phyloP scores from a whole-genome alignment of 2,888 invertebrate species.

The Graphium colonna region DNA sequence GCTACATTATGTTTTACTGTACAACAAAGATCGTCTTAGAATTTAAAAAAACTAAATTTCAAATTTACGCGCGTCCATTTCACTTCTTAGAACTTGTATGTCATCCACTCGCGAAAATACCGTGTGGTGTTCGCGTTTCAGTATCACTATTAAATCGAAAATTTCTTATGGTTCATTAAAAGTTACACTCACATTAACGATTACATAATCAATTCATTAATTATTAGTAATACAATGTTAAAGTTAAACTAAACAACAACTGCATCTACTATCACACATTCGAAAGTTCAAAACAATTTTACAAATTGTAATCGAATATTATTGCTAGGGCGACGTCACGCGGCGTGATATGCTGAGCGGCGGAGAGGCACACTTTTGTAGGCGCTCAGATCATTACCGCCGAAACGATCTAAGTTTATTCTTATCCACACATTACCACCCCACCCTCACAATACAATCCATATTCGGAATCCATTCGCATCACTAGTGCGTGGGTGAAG shows the following conservation, averaged over 20 bases:
- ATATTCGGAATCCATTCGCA: neutral
- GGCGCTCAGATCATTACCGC: constrained; percentile 2
- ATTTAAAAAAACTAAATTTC: constrained; percentile 51
- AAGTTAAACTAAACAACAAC: constrained; percentile 80
- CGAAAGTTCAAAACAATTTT: constrained; percentile 80
- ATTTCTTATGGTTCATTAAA: constrained; percentile 70
- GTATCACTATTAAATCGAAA: constrained; percentile 59
- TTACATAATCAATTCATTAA: constrained; percentile 35
- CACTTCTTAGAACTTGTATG: constrained; percentile 42
- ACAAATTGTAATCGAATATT: constrained; percentile 76
- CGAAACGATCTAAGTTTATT: neutral
- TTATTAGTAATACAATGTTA: constrained; percentile 57
- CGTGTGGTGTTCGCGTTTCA: constrained; percentile 50
- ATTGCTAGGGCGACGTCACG: constrained; percentile 73
- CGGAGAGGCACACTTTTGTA: too few species aligned
- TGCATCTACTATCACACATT: constrained; percentile 81
- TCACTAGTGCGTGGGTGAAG: constrained; percentile 16
- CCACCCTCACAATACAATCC: constrained; percentile 8
- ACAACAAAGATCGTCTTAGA: constrained; percentile 70
- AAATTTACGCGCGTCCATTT: constrained; percentile 35
- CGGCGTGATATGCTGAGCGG: constrained; percentile 54
- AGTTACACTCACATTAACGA: constrained; percentile 78
- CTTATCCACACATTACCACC: neutral
- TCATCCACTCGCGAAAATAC: constrained; percentile 51
- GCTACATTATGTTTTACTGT: constrained; percentile 74